Evolutionary conservation across 2,888 invertebrate species (phyloP), one percentile per base, ranked within the genome.

Genomic region (Lasioglossum zephyrum): DNA sequence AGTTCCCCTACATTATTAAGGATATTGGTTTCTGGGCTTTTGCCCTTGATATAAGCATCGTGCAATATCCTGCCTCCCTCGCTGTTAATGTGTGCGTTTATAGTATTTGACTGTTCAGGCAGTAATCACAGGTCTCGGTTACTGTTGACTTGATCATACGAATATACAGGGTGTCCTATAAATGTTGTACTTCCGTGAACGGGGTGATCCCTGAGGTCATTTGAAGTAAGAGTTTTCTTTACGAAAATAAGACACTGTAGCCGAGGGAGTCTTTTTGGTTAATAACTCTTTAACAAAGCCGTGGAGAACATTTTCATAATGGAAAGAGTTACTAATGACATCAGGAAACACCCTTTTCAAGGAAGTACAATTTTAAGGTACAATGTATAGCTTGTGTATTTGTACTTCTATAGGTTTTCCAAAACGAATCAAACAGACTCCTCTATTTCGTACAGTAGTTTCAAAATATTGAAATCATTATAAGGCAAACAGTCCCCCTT

Each of bases 21-120:
- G 84, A 77, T 84, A 85, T 85, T 85, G 85, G 80, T 73, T 84
- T 31, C 85, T 53, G 49, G 69, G 49, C 53, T 39, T 26, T 53
- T 41, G 77, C 77, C 53, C 79, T 36, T 53, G 26, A 63, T 53
- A 31, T 72, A 41, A 73, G 78, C 81, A 73, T 66, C 74, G 70
- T 13, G 73, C n/a, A 84, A 85, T 85, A 85, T 84, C 79, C 83
- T 84, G 82, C 36, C n/a, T 47, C 16, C 4, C 47, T 13, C 36
- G 53, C 39, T 66, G 39, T 63, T 73, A 36, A 63, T 60, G n/a
- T 60, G 44, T 39, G 16, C 39, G n/a, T 73, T 2, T 26, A 39
- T 53, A 66, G 39, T 39, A 41, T 73, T 73, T 53, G 9, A 13
- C 36, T 57, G n/a, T 75, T 66, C 36, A 39, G 63, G 44, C 75